A percentile compares a stretch with the other conserved stretches of the same genome.
These are phyloP conservation scores for Glaucopsyche alexis DNA, from an alignment of 2,888 invertebrate species.

Conservation along the genomic window DNA sequence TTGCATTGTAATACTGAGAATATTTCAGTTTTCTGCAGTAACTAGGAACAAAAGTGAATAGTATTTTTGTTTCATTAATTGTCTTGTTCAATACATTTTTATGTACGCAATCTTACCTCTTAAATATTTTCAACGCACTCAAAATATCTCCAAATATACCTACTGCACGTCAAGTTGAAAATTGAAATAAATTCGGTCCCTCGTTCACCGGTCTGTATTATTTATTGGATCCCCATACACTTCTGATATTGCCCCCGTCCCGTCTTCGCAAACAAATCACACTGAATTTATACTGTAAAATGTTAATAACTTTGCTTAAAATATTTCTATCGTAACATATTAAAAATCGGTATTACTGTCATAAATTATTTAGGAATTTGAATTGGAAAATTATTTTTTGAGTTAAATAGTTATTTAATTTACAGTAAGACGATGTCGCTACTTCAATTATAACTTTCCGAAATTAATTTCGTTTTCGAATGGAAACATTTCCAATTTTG, in stretches of 20 bases:
- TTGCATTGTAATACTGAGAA: not conserved
- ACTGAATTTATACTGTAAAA: conserved; percentile 78
- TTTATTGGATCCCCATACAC: conserved; percentile 74
- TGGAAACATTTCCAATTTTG: conserved; percentile 33
- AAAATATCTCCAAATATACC: not conserved
- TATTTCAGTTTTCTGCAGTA: not conserved
- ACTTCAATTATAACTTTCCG: conserved; percentile 1
- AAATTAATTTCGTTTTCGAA: conserved; percentile 4
- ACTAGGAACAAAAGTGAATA: not conserved
- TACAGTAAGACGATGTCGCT: not conserved
- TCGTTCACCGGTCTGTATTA: conserved; percentile 74
- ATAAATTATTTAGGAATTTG: not conserved
- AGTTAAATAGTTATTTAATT: not conserved
- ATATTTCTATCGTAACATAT: not conserved
- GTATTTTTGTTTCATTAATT: not conserved
- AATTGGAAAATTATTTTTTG: not conserved
- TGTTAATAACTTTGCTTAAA: conserved; percentile 65
- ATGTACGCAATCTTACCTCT: not conserved
- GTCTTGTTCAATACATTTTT: no score
- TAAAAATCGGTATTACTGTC: not conserved
- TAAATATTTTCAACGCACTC: not conserved
- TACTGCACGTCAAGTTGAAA: conserved; percentile 18
- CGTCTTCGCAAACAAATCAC: conserved; percentile 69
- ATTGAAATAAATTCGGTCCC: conserved; percentile 51
- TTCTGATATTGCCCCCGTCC: conserved; percentile 62